Percentiles rank a stretch among this genome's conserved stretches.
phyloP scores from a whole-genome alignment of 1,140 invertebrate genomes.

The Magallana gigas region DNA sequence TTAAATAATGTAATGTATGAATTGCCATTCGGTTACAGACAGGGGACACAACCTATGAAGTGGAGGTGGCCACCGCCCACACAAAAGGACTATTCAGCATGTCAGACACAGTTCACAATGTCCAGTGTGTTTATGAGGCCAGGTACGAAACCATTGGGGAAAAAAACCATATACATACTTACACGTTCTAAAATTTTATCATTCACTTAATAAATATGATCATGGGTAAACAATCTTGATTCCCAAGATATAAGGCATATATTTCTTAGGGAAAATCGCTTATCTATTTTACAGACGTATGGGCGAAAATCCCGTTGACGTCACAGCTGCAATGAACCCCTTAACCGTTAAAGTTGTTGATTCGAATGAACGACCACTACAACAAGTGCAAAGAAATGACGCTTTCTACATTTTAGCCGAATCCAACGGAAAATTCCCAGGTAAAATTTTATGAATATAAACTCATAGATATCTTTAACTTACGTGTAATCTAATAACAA shows the following conservation, averaged over 20 bases:
- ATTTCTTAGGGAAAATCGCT: no score
- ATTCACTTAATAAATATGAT: no score
- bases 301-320: not conserved
- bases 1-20: no score
- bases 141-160: not conserved
- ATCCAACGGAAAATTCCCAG: not conserved
- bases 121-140: not conserved
- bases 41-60: not conserved
- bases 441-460: not conserved
- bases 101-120: not conserved
- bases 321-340: not conserved
- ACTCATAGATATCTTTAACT: no score
- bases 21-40: not conserved
- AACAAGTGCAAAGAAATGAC: not conserved
- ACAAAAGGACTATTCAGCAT: not conserved
- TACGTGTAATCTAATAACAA: no score
- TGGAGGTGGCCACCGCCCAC: not conserved
- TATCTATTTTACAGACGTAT: not conserved
- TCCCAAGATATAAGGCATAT: no score
- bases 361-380: not conserved
- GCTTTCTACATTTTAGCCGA: not conserved
- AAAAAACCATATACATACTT: no score
- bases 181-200: no score
- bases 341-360: not conserved
- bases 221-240: no score